Evolutionary conservation across 53 echinoderm and acorn worm species (phyloP), one percentile per base, ranked within the genome.

Genomic region (Holothuria leucospilota): DNA sequence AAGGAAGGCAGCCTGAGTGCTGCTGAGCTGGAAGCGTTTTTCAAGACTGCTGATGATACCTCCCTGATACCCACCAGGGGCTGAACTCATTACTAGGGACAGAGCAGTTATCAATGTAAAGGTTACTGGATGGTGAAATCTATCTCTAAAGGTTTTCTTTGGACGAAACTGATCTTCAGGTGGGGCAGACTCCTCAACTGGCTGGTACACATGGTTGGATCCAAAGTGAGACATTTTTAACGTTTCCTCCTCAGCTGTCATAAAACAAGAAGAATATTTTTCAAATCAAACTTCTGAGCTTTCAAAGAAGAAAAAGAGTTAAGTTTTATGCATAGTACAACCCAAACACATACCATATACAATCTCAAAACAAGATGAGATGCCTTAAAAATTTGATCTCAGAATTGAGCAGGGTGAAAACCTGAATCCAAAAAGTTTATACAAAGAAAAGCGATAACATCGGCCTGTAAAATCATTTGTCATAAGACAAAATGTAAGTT

Each of bases 11-110:
- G 41, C 41, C 39, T 63, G 39, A 20, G 63, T 82, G 39, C 42
- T 82, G 4, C 63, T 30, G 30, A 82, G 63, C 39, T 82, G 82
- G 49, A 82, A 82, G 18, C 82, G 63, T 39, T 82, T 82, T 26
- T 63, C 63, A 13, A 82, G 39, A 6, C 62, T 82, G 65, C 82
- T 82, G 62, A 64, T 64, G 41, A 82, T 23, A 20, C 63, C 82
- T 10, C 63, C 40, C 39, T 64, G 63, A 63, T 82, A 82, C 16
- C 82, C 82, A 62, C 14, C 21, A 39, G 63, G 63, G 41, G 82
- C 82, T 18, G 82, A 63, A 23, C 63, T 49, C 39, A 82, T 39
- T n/a, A 82, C 65, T 9, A 82, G 65, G 42, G 34, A 38, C 12
- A 62, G 6, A 14, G 65, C 21, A 39, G 65, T 41, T 20, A 82